Evolutionary conservation across 2,113 vertebrate genomes (phyloP).

Genomic region (Thamnaconus septentrionalis): DNA sequence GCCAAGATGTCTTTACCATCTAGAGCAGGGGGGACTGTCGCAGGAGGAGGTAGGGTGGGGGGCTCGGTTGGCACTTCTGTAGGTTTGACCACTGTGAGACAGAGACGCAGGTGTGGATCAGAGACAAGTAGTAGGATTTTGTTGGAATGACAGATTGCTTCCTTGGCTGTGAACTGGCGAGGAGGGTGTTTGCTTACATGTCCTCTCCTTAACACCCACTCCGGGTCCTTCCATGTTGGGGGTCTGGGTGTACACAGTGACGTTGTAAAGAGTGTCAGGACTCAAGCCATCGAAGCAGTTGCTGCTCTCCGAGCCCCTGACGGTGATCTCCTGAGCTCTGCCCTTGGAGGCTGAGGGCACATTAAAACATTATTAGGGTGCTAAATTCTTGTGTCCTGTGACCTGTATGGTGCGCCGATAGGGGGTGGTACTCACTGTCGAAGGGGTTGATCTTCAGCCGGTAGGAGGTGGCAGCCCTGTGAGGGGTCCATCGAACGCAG

Average conservation of each 20-base stretch:
- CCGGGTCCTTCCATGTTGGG: slow-evolving; percentile 93
- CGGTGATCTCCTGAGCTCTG: slow-evolving; percentile 91
- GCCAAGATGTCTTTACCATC: slow-evolving; percentile 81
- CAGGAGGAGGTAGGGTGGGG: slow-evolving; percentile 87
- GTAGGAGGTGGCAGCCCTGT: slow-evolving; percentile 93
- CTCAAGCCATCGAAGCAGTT: slow-evolving; percentile 90
- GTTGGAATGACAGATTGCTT: no score
- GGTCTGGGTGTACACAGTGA: slow-evolving; percentile 90
- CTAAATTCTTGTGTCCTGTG: not conserved
- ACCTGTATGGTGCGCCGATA: not conserved
- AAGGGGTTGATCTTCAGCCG: slow-evolving; percentile 89
- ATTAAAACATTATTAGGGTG: not conserved
- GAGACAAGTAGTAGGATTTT: not conserved
- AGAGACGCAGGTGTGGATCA: not conserved
- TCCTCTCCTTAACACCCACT: slow-evolving; percentile 85
- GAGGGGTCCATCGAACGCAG: slow-evolving; percentile 90
- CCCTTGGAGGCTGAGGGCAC: slow-evolving; percentile 58
- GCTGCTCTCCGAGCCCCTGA: slow-evolving; percentile 85
- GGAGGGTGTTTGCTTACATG: slow-evolving; percentile 74
- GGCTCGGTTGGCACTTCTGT: slow-evolving; percentile 88
- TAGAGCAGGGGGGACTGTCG: slow-evolving; percentile 87
- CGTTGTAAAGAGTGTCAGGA: slow-evolving; percentile 87
- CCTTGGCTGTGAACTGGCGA: not conserved
- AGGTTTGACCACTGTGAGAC: slow-evolving; percentile 85
- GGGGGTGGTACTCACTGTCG: slow-evolving; percentile 75